A percentile compares a stretch with the other conserved stretches of the same genome.
Evolutionary conservation across 2,113 vertebrate genomes (phyloP).

Genomic region (Uropsilus gracilis): DNA sequence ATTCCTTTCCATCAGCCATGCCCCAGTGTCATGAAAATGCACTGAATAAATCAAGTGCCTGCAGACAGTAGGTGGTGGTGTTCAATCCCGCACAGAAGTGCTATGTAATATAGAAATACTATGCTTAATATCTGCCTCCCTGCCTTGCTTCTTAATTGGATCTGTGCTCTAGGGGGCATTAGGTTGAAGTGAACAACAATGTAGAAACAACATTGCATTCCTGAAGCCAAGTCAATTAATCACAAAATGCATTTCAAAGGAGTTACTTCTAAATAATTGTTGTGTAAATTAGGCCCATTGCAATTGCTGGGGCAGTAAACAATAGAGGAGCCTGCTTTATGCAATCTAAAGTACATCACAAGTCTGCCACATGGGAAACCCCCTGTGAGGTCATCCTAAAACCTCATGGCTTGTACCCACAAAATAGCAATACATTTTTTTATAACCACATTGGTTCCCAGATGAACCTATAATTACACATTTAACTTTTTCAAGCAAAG

Average conservation of each 20-base stretch:
- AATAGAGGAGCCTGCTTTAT: neutral
- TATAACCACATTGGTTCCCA: neutral
- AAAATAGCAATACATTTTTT: slow-evolving; percentile 31
- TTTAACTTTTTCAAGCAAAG: slow-evolving; percentile 53
- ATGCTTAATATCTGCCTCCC: slow-evolving; percentile 65
- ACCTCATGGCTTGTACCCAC: neutral
- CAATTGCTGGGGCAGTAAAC: slow-evolving; percentile 61
- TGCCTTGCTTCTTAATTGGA: slow-evolving; percentile 79
- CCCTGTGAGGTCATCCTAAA: slow-evolving; percentile 56
- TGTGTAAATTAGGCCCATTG: slow-evolving; percentile 73
- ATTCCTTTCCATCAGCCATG: neutral
- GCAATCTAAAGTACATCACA: neutral
- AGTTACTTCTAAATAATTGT: slow-evolving; percentile 74
- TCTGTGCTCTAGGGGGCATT: slow-evolving; percentile 77
- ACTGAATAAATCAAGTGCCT: slow-evolving; percentile 35
- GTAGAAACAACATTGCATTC: slow-evolving; percentile 60
- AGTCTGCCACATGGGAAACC: slow-evolving; percentile 39
- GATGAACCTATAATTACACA: slow-evolving; percentile 38
- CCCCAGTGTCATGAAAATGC: neutral
- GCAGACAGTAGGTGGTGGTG: slow-evolving; percentile 9
- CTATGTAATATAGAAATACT: slow-evolving; percentile 50
- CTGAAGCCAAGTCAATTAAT: slow-evolving; percentile 79
- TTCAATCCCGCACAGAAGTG: slow-evolving; percentile 1
- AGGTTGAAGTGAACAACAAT: slow-evolving; percentile 75
- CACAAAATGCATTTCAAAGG: slow-evolving; percentile 69